Conservation (phyloP, 2,888 invertebrate species). For the Zygogramma bicolorata region DNA sequence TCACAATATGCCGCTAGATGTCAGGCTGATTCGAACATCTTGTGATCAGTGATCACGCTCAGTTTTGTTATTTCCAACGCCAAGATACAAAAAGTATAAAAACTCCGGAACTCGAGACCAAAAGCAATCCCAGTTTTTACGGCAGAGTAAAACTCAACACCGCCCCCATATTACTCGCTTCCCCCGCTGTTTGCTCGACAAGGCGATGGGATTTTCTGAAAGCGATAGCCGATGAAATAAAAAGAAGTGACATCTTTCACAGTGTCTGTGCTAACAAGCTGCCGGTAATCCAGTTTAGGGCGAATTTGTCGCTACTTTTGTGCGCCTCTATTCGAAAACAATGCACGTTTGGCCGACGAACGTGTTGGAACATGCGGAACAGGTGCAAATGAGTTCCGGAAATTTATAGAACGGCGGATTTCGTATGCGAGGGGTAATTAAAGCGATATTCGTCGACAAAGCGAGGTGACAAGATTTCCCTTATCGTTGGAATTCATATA, state of each 20-base stretch:
- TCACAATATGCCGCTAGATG: too few relatives aligned
- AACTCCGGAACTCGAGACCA: neutral
- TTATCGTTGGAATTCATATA: neutral
- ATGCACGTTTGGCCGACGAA: conserved; percentile 40
- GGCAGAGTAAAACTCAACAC: neutral
- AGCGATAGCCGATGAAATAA: conserved; percentile 27
- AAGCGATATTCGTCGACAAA: neutral
- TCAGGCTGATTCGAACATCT: too few relatives aligned
- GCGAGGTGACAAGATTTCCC: neutral
- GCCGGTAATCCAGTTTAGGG: conserved; percentile 32
- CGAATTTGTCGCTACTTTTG: conserved; percentile 38
- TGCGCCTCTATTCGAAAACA: conserved; percentile 40
- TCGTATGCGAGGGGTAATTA: neutral
- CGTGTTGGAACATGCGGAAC: conserved; percentile 36
- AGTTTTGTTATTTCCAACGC: too few relatives aligned
- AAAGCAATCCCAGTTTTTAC: neutral
- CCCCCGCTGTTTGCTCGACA: conserved; percentile 27
- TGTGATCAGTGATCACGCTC: too few relatives aligned
- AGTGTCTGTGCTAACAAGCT: conserved; percentile 36
- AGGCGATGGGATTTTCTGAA: conserved; percentile 25
- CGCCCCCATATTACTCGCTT: neutral
- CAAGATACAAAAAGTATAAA: neutral
- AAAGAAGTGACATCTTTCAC: conserved; percentile 27
- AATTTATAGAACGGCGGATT: neutral
- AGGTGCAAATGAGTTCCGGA: conserved; percentile 21